A percentile compares a stretch with the other conserved stretches of the same genome.
Conservation (phyloP, 2,888 invertebrate genomes). For the Himalopsyche anomala region DNA sequence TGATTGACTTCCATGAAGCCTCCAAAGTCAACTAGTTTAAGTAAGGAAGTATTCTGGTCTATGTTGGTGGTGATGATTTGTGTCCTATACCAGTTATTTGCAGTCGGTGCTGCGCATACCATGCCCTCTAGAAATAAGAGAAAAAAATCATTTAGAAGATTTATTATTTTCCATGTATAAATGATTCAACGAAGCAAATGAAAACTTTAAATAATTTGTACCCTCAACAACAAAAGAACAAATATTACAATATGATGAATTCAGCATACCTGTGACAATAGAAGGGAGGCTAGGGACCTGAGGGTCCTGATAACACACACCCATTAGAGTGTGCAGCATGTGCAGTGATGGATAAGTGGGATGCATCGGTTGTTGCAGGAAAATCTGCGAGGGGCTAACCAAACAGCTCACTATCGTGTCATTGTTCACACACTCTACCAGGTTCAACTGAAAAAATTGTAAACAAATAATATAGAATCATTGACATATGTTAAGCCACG, state of each 20-base stretch:
- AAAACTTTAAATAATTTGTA: too few species aligned
- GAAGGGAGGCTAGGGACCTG: conserved; percentile 89
- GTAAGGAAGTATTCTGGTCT: conserved; percentile 84
- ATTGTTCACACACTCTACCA: conserved; percentile 94
- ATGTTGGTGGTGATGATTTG: conserved; percentile 85
- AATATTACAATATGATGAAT: too few species aligned
- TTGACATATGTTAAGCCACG: background rate
- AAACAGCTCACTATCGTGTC: conserved; percentile 94
- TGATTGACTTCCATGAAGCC: conserved; percentile 90
- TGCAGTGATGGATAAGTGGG: conserved; percentile 92
- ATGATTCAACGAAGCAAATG: too few species aligned
- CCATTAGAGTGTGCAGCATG: conserved; percentile 89
- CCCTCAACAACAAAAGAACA: too few species aligned
- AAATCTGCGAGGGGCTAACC: conserved; percentile 91
- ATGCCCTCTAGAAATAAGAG: conserved; percentile 82
- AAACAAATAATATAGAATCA: background rate
- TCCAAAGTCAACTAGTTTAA: conserved; percentile 96
- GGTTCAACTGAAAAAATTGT: conserved; percentile 80
- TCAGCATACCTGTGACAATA: conserved; percentile 83
- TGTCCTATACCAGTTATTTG: conserved; percentile 93
- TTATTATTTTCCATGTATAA: too few species aligned
- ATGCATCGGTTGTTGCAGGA: conserved; percentile 96
- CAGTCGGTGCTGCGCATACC: conserved; percentile 91
- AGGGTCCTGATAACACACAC: conserved; percentile 85
- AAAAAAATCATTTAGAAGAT: background rate